phyloP scores from a whole-genome alignment of 2,113 vertebrate species.

The Reinhardtius hippoglossoides region DNA sequence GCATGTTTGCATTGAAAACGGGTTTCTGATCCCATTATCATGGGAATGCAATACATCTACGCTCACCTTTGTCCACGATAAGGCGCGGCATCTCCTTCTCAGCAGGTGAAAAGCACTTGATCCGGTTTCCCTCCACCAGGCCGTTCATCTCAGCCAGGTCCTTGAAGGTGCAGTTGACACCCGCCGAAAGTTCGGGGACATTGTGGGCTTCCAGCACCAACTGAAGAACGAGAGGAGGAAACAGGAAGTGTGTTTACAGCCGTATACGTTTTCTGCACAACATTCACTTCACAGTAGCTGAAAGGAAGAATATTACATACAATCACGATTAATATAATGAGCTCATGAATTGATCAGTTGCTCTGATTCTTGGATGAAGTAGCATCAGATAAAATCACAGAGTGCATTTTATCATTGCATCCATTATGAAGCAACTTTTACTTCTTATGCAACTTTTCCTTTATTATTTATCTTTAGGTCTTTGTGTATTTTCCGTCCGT shows the following conservation, averaged over 20 bases:
- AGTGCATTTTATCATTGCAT: too few relatives aligned
- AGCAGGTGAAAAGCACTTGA: slow-evolving; percentile 92
- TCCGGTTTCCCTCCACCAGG: slow-evolving; percentile 93
- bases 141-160: slow-evolving; percentile 97
- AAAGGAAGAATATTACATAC: neutral
- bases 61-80: slow-evolving; percentile 92
- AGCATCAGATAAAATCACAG: neutral
- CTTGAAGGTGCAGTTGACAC: slow-evolving; percentile 97
- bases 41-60: neutral
- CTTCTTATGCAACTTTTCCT: too few relatives aligned
- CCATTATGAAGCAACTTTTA: too few relatives aligned
- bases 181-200: slow-evolving; percentile 94
- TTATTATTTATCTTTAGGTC: too few relatives aligned
- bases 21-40: neutral
- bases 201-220: slow-evolving; percentile 96
- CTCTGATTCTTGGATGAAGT: neutral
- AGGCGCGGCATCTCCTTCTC: slow-evolving; percentile 96
- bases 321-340: too few relatives aligned
- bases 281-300: neutral
- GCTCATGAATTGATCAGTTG: neutral
- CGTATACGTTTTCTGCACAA: neutral
- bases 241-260: neutral
- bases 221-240: slow-evolving; percentile 73
- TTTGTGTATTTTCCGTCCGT: neutral
- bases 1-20: too few relatives aligned